Evolutionary conservation across 2,113 vertebrate genomes (phyloP).

Genomic region (Jacana jacana): DNA sequence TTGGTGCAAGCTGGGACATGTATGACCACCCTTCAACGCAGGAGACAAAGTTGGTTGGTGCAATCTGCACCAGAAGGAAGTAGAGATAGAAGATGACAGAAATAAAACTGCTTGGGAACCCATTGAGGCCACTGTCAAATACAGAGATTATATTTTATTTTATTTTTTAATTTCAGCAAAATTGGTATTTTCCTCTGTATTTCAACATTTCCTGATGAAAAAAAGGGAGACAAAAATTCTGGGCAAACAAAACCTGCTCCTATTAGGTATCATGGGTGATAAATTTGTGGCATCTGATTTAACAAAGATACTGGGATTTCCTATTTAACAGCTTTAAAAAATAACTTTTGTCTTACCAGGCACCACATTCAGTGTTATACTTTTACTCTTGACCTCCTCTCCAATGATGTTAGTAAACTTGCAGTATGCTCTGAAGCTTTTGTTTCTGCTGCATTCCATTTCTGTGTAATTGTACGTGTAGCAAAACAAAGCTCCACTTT

Average conservation of each 20-base stretch:
- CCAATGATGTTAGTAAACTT: conserved; percentile 40
- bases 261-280: not conserved
- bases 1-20: not conserved
- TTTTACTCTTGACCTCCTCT: conserved; percentile 15
- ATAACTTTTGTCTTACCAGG: conserved; percentile 51
- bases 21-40: not conserved
- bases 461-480: conserved; percentile 1
- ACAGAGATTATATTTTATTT: not conserved
- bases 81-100: not conserved
- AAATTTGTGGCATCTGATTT: not conserved
- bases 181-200: not conserved
- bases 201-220: not conserved
- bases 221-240: not conserved
- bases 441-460: not conserved
- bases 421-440: not conserved
- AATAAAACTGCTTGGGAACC: not conserved
- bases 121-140: not conserved
- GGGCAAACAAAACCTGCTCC: not conserved
- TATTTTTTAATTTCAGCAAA: not conserved
- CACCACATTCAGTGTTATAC: conserved; percentile 29
- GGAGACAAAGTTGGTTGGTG: not conserved
- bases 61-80: not conserved
- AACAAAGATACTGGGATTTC: not conserved
- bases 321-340: not conserved
- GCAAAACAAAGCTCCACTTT: conserved; percentile 33